Evolutionary conservation across 2,888 invertebrate species (phyloP).

Genomic region (Hylaea fasciaria): DNA sequence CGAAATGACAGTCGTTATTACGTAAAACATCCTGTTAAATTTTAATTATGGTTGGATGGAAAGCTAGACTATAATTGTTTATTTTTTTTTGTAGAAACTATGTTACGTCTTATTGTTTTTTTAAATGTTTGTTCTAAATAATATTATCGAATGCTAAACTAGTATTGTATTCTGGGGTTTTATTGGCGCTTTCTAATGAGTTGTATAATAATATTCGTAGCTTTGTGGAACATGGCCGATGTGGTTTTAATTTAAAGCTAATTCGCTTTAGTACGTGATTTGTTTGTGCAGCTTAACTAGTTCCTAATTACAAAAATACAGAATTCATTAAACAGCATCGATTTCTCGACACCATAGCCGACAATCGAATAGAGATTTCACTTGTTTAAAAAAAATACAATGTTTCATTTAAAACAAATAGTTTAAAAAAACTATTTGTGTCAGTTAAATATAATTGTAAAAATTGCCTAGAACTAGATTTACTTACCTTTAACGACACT

Average conservation of each 20-base stretch:
- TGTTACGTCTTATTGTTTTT: slow-evolving; percentile 3
- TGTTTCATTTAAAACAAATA: too few relatives aligned
- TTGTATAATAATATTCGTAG: slow-evolving; percentile 4
- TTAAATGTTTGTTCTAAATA: slow-evolving; percentile 4
- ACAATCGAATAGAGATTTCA: slow-evolving; percentile 14
- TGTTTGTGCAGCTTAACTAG: background rate
- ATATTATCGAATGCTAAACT: slow-evolving; percentile 16
- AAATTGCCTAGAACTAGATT: slow-evolving; percentile 54
- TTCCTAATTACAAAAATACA: too few relatives aligned
- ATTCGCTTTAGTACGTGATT: background rate
- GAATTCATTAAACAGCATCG: background rate
- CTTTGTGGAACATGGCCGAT: slow-evolving; percentile 2
- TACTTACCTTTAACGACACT: slow-evolving; percentile 58
- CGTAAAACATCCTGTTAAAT: slow-evolving; percentile 29
- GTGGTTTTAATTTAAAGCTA: background rate
- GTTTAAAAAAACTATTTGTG: slow-evolving; percentile 9
- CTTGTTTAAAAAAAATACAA: slow-evolving; percentile 15
- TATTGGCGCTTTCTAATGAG: slow-evolving; percentile 16
- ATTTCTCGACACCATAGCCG: slow-evolving; percentile 13
- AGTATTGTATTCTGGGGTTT: slow-evolving; percentile 15
- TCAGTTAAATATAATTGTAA: slow-evolving; percentile 18
- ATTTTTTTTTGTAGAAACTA: slow-evolving; percentile 3
- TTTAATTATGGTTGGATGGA: slow-evolving; percentile 27
- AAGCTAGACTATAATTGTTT: slow-evolving; percentile 11
- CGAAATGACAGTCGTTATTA: slow-evolving; percentile 25